Percentiles rank a stretch among this genome's conserved stretches.
These are phyloP conservation scores for Tragelaphus oryx DNA, from an alignment of 2,797 vertebrate species.

Conservation along the genomic window DNA sequence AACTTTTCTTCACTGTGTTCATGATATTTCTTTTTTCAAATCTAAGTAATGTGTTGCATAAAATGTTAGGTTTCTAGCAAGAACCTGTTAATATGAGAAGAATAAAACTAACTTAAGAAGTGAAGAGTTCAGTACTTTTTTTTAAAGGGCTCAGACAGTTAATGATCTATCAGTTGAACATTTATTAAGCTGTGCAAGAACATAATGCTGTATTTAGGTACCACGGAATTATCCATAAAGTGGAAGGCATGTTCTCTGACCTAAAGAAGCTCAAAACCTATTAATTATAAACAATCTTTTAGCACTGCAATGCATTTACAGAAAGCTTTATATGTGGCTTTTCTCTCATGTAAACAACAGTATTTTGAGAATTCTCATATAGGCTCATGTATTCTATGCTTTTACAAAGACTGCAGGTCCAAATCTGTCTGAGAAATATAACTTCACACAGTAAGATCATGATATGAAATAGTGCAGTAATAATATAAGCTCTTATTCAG, in stretches of 20 bases:
- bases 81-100: conserved; percentile 13
- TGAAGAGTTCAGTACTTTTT: background rate
- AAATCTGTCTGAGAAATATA: background rate
- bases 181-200: background rate
- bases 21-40: background rate
- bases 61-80: background rate
- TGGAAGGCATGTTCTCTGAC: background rate
- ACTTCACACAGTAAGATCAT: background rate
- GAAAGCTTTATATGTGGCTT: background rate
- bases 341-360: background rate
- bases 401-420: background rate
- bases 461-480: background rate
- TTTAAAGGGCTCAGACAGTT: background rate
- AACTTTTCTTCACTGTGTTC: background rate
- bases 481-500: background rate
- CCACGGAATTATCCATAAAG: background rate
- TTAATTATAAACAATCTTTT: background rate
- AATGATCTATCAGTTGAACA: background rate
- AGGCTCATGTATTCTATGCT: background rate
- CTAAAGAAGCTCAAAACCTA: background rate
- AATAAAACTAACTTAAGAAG: conserved; percentile 42
- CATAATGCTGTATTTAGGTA: background rate
- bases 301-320: background rate
- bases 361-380: background rate
- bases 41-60: background rate